Evolutionary conservation across 2,888 invertebrate genomes (phyloP).

Genomic region (Baronia brevicornis): DNA sequence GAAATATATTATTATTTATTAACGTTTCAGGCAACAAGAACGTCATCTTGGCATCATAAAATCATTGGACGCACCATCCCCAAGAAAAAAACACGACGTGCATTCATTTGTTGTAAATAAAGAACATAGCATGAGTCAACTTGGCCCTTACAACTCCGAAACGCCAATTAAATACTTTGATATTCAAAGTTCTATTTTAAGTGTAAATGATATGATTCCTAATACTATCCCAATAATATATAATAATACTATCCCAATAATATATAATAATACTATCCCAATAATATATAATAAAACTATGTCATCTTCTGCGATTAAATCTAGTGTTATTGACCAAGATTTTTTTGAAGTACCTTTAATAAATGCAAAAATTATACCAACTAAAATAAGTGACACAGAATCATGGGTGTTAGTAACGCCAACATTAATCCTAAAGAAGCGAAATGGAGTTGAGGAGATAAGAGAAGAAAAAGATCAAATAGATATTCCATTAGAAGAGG

Average conservation of each 20-base stretch:
- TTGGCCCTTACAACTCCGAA: conserved; percentile 32
- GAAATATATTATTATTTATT: conserved; percentile 5
- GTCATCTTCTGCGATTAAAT: background rate
- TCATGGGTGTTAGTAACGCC: conserved; percentile 62
- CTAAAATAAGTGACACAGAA: conserved; percentile 42
- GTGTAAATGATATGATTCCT: conserved; percentile 19
- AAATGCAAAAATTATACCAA: conserved; percentile 39
- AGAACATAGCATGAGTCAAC: conserved; percentile 37
- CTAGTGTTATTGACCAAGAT: conserved; percentile 20
- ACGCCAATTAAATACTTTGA: conserved; percentile 46
- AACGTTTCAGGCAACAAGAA: conserved; percentile 82
- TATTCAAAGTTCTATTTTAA: conserved; percentile 36
- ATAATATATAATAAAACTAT: too few species aligned
- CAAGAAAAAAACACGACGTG: conserved; percentile 66
- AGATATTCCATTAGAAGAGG: conserved; percentile 58
- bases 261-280: conserved; percentile 9
- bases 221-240: conserved; percentile 16
- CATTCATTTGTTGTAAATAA: conserved; percentile 62
- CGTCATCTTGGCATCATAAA: conserved; percentile 83
- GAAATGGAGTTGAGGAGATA: conserved; percentile 40
- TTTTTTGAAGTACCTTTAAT: conserved; percentile 16
- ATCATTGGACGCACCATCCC: conserved; percentile 59
- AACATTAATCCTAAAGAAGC: conserved; percentile 46
- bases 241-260: conserved; percentile 14
- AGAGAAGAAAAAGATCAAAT: conserved; percentile 44